Base-by-base conservation (phyloP, 2,797 vertebrate species). In the Hafferia zeledoni region DNA sequence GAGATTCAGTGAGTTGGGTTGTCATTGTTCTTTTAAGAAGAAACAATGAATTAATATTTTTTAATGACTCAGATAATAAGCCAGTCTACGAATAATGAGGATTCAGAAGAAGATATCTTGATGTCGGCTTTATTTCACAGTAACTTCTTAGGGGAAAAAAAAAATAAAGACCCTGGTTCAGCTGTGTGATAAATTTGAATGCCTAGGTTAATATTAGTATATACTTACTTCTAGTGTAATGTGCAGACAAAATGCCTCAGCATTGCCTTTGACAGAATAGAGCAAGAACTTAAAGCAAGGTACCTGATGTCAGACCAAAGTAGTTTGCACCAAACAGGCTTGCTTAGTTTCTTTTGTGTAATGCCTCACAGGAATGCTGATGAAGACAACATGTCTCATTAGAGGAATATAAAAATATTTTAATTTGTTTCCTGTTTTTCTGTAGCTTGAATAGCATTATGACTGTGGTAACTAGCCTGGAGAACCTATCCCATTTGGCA, bases 321-420 rank as follows among this genome's bases (percentile, higher is more conserved):
- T 24, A 63, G 30, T 77, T 80, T 74, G 25, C 17, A 35, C 13
- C 71, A 30, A 94, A 63, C 8, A 11, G 12, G 6, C 5, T 70
- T 79, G 43, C 25, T 83, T 53, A 39, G 23, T 89, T 91, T 94
- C 33, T 39, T 93, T 74, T 90, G 53, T 60, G 8, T 33, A 64
- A 71, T 35, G 41, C 13, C 44, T 93, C 46, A 53, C 33, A 74
- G 28, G 33, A 85, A 88, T 83, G 28, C 2, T 84, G 81, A 87
- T 71, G 49, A 83, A 71, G 56, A 90, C 44, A 94, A 75, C 25
- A 87, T 15, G 17, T 49, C 56, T 85, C 47, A 75, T 64, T 74
- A 86, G 25, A 60, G 11, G 5, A 90, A 83, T 14, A 37, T 8
- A 53, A 31, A 47, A 50, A 67, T 43, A 41, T 16, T 41, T 41